phyloP scores from a whole-genome alignment of 1,140 invertebrate genomes.

The Dendrolimus punctatus region DNA sequence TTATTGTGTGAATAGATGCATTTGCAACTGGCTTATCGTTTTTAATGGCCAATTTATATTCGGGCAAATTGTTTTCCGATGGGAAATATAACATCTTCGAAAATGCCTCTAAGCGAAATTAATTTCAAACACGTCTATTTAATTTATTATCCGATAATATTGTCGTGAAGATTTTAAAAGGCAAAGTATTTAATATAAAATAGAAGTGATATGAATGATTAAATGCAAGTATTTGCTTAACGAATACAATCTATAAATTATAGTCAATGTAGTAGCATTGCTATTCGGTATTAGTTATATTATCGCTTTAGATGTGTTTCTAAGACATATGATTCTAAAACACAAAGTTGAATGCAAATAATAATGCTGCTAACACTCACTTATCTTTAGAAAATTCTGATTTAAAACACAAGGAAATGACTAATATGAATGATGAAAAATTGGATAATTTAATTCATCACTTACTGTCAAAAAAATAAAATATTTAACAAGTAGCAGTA shows the following conservation, averaged over 20 bases:
- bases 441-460: constrained; percentile 31
- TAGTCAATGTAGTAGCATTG: no score
- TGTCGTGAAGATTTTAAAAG: no score
- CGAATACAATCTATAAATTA: no score
- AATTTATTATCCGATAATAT: no score
- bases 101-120: no score
- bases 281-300: constrained; percentile 9
- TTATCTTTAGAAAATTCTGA: not conserved
- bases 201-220: no score
- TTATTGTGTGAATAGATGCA: constrained; percentile 41
- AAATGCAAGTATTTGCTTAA: no score
- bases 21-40: constrained; percentile 40
- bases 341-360: constrained; percentile 19
- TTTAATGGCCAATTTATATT: constrained; percentile 29
- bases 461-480: constrained; percentile 32
- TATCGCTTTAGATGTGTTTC: constrained; percentile 28
- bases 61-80: constrained; percentile 34
- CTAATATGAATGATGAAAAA: constrained; percentile 15
- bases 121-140: no score
- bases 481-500: constrained; percentile 27
- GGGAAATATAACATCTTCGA: constrained; percentile 18
- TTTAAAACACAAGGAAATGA: not conserved
- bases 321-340: constrained; percentile 25
- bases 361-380: constrained; percentile 1
- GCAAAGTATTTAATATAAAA: no score